Conservation (phyloP, 2,888 invertebrate species). For the Andrena chrysosceles region DNA sequence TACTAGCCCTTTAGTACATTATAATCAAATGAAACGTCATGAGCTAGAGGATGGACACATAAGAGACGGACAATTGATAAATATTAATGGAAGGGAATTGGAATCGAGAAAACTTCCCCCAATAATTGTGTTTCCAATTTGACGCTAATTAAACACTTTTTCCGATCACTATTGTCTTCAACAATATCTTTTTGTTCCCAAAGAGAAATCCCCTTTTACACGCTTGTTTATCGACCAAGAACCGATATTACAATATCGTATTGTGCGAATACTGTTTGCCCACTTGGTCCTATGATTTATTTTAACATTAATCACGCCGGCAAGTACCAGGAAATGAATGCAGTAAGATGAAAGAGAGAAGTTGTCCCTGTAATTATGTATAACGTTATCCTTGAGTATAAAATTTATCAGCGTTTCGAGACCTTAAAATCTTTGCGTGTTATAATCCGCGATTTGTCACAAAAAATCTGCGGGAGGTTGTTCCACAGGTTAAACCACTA, state of each 20-base stretch:
- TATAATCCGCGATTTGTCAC: background rate
- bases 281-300: background rate
- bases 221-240: slow-evolving; percentile 9
- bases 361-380: background rate
- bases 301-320: background rate
- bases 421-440: background rate
- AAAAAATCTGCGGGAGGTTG: background rate
- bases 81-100: background rate
- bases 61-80: too few relatives aligned
- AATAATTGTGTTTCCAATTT: slow-evolving; percentile 33
- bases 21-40: too few relatives aligned
- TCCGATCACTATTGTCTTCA: slow-evolving; percentile 9
- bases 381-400: background rate
- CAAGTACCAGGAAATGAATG: background rate
- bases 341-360: background rate
- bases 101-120: background rate
- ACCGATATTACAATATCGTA: background rate
- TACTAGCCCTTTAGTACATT: too few relatives aligned
- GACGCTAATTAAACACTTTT: slow-evolving; percentile 38
- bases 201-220: slow-evolving; percentile 46
- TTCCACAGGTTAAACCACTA: background rate
- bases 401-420: background rate
- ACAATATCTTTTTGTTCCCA: slow-evolving; percentile 11
- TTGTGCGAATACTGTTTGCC: background rate
- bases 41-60: too few relatives aligned